phyloP scores from a whole-genome alignment of 1,140 invertebrate species.

The Apis florea region DNA sequence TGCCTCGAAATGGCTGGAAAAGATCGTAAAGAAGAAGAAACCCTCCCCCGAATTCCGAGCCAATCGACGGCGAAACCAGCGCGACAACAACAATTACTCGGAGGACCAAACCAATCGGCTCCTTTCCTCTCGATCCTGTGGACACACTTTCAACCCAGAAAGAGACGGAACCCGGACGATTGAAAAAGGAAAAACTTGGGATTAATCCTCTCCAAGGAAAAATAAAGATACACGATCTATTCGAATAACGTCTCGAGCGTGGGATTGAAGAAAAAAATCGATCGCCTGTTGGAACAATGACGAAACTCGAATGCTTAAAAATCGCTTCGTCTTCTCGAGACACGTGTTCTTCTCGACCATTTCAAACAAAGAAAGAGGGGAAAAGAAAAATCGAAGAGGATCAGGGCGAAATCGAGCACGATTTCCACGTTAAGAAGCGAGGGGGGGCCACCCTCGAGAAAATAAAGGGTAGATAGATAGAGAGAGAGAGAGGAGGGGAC shows the following conservation, averaged over 20 bases:
- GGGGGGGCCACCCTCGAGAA: not conserved
- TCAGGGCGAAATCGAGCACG: conserved; percentile 29
- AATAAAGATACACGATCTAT: too few relatives aligned
- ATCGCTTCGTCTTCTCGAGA: too few relatives aligned
- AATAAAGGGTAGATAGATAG: conserved; percentile 11
- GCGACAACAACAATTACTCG: conserved; percentile 33
- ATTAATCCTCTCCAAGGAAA: too few relatives aligned
- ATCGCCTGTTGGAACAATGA: too few relatives aligned
- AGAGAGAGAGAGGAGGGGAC: not conserved
- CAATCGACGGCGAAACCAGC: conserved; percentile 37
- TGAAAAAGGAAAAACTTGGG: too few relatives aligned
- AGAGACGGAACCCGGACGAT: too few relatives aligned
- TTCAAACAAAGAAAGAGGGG: too few relatives aligned
- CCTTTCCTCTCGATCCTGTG: conserved; percentile 3
- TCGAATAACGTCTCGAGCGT: too few relatives aligned
- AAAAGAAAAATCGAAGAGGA: not conserved
- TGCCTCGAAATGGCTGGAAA: too few relatives aligned
- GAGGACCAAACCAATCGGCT: conserved; percentile 30
- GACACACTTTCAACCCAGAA: not conserved
- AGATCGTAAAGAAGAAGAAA: conserved; percentile 18
- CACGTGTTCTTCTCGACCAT: too few relatives aligned
- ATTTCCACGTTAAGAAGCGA: conserved; percentile 17
- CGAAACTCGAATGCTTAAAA: too few relatives aligned
- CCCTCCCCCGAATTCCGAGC: not conserved
- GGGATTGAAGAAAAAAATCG: too few relatives aligned